Evolutionary conservation across 2,888 invertebrate genomes (phyloP), one percentile per base, ranked within the genome.

Genomic region (Drosophila buzzatii): DNA sequence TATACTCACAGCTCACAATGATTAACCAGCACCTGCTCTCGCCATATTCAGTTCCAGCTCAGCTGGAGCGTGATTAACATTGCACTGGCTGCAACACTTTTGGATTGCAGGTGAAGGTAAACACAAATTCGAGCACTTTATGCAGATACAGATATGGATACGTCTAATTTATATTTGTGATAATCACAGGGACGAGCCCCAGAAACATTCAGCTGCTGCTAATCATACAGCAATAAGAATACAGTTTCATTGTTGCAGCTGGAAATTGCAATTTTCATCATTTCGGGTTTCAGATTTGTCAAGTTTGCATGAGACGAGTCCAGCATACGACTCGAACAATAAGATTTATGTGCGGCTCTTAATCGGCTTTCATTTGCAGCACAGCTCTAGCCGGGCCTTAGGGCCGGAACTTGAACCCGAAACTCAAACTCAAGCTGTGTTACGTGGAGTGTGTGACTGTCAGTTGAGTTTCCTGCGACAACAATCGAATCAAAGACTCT

Each of bases 311-410:
- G 33, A 35, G 62, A 31, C 23, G 51, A 66, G 52, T 20, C 23
- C 31, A n/a, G 18, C 44, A 41, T 47, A 65, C 35, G 53, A 47
- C 66, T 53, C 45, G 53, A 23, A 20, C 45, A 6, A 47, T 39
- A 10, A 66, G 47, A 67, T 67, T 67, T 67, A 67, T 67, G 67
- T 66, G 66, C 53, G n/a, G 45, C 66, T 45, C 66, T 47, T 23
- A 18, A 23, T 39, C 33, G 47, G 66, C 67, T 66, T 41, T 67
- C 66, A 65, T 47, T 65, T 66, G 66, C 66, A 67, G 45, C 45
- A 33, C 23, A 41, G 14, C 23, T 16, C 7, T 23, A 53, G 12
- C 39, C n/a, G n/a, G 41, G 56, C 56, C 33, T 23, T 23, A 3
- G 42, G 20, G 39, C 53, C 53, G 37, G 53, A 37, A 23, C 37